Evolutionary conservation across 2,888 invertebrate species (phyloP).

Genomic region (Sesia bembeciformis): DNA sequence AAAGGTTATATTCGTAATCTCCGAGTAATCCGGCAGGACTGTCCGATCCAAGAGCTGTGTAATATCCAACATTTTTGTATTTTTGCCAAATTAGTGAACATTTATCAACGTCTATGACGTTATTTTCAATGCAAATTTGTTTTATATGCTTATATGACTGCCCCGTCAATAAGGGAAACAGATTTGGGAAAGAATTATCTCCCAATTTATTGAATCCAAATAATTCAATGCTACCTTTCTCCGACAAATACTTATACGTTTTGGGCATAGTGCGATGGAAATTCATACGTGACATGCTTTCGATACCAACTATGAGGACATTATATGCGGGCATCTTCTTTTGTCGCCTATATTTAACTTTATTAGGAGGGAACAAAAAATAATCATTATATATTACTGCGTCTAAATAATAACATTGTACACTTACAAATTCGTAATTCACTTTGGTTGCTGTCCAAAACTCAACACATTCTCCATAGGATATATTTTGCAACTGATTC

Average conservation of each 20-base stretch:
- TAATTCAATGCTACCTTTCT: not conserved
- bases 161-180: slow-evolving; percentile 81
- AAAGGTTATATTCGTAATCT: slow-evolving; percentile 76
- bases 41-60: slow-evolving; percentile 83
- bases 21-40: slow-evolving; percentile 82
- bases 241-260: not conserved
- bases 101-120: not conserved
- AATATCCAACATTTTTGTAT: slow-evolving; percentile 76
- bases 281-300: slow-evolving; percentile 83
- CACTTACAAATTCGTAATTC: slow-evolving; percentile 6
- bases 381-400: not conserved
- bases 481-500: not conserved
- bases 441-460: not conserved
- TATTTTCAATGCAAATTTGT: not conserved
- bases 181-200: slow-evolving; percentile 88
- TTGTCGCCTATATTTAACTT: not conserved
- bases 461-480: not conserved
- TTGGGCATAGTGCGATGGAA: slow-evolving; percentile 79
- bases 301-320: slow-evolving; percentile 68
- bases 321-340: not conserved
- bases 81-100: slow-evolving; percentile 75
- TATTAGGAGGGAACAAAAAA: not conserved
- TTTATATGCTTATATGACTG: slow-evolving; percentile 59
- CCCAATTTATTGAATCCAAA: slow-evolving; percentile 84
- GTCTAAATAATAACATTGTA: slow-evolving; percentile 78